Evolutionary conservation across 2,113 vertebrate genomes (phyloP).

Genomic region (Bucco capensis): DNA sequence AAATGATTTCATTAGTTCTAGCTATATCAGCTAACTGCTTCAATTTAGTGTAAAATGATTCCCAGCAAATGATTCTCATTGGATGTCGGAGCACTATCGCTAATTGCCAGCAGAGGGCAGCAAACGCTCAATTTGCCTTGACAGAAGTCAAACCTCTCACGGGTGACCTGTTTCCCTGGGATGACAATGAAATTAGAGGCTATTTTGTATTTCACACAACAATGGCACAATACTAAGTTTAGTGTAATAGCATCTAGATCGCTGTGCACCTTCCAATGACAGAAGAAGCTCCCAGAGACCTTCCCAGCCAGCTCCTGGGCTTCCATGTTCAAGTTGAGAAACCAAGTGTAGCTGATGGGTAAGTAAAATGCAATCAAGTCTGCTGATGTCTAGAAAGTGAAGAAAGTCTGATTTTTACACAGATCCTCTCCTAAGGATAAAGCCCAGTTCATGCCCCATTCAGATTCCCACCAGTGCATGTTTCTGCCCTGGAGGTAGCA

Average conservation of each 20-base stretch:
- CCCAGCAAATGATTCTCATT: not conserved
- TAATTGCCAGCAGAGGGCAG: constrained; percentile 34
- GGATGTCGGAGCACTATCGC: not conserved
- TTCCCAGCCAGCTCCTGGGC: not conserved
- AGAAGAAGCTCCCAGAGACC: not conserved
- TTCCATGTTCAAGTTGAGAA: not conserved
- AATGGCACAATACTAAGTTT: no score
- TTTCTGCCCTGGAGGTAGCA: not conserved
- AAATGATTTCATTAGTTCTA: not conserved
- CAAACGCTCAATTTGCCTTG: not conserved
- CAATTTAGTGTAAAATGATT: not conserved
- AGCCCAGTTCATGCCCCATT: not conserved
- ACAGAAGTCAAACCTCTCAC: rapidly evolving
- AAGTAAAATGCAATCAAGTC: not conserved
- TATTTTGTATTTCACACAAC: not conserved
- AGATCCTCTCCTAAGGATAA: not conserved
- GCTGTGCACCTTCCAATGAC: no score
- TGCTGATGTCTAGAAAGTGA: not conserved
- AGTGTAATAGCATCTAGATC: not conserved
- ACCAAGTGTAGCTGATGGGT: rapidly evolving
- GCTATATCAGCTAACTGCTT: not conserved
- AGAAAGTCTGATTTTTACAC: not conserved
- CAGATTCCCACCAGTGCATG: rapidly evolving
- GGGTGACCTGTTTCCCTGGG: not conserved
- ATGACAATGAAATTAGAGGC: not conserved